Conservation (phyloP, 2,888 invertebrate genomes). For the Ectemnius continuus region DNA sequence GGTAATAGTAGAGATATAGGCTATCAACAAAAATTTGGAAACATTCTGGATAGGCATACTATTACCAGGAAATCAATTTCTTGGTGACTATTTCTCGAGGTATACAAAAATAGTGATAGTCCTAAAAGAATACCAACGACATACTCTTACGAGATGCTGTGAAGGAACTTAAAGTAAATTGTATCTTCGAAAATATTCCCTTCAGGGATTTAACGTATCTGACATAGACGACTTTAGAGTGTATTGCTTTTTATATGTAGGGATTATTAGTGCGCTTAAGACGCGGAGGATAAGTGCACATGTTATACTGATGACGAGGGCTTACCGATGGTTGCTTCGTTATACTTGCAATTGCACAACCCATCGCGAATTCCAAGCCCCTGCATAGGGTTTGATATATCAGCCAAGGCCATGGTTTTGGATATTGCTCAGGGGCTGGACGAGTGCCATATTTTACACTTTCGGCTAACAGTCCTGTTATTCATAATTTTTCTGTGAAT, state of each 20-base stretch:
- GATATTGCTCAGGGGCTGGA: conserved; percentile 62
- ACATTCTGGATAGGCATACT: neutral
- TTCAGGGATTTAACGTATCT: conserved; percentile 46
- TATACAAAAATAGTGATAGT: conserved; percentile 32
- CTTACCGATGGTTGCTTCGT: conserved; percentile 80
- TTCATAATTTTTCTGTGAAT: neutral
- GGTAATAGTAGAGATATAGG: neutral
- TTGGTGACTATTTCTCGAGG: neutral
- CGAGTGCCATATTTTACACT: conserved; percentile 62
- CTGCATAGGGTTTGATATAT: conserved; percentile 80
- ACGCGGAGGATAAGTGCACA: conserved; percentile 72
- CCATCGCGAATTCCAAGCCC: conserved; percentile 78
- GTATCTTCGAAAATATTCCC: conserved; percentile 39
- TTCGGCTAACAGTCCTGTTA: conserved; percentile 69
- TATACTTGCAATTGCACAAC: conserved; percentile 80
- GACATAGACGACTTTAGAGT: conserved; percentile 14
- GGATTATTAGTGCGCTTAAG: conserved; percentile 75
- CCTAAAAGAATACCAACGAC: conserved; percentile 23
- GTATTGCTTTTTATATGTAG: conserved; percentile 73
- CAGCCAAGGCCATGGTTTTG: conserved; percentile 80
- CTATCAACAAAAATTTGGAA: neutral
- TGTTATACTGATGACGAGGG: conserved; percentile 74
- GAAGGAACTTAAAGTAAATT: conserved; percentile 24
- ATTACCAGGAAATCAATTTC: neutral
- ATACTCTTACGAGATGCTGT: conserved; percentile 11